Evolutionary conservation across 2,113 vertebrate genomes (phyloP).

Genomic region (Psophia crepitans): DNA sequence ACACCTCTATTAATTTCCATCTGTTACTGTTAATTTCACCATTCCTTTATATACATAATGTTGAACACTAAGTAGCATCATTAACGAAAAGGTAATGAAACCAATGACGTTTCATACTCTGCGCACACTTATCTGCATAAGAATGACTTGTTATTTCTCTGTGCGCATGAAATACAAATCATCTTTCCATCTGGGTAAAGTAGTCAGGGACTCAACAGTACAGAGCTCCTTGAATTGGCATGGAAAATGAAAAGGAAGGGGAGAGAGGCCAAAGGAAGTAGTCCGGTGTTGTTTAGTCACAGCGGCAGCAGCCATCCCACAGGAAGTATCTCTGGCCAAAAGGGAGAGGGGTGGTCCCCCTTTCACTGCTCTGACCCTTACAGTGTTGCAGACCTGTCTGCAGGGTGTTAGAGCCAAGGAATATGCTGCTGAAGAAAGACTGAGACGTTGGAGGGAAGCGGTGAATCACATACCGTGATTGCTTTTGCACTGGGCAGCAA

Average conservation of each 20-base stretch:
- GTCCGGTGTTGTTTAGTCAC: not conserved
- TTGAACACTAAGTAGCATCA: not conserved
- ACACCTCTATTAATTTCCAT: not conserved
- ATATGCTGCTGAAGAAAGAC: not conserved
- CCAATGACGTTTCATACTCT: not conserved
- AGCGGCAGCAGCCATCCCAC: not conserved
- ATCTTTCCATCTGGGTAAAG: conserved; percentile 22
- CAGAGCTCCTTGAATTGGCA: conserved; percentile 19
- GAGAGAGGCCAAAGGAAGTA: conserved; percentile 36
- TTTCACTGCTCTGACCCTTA: not conserved
- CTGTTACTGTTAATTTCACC: not conserved
- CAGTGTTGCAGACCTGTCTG: not conserved
- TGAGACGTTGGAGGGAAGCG: not conserved
- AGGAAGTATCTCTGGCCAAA: conserved; percentile 29
- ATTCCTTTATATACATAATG: not conserved
- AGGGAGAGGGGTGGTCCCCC: not conserved
- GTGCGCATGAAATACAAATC: not conserved
- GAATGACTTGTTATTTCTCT: not conserved
- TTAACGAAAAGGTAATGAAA: not conserved
- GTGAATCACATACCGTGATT: not conserved
- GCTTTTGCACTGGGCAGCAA: not conserved
- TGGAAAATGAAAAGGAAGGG: conserved; percentile 30
- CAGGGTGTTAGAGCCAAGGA: not conserved
- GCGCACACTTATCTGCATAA: not conserved
- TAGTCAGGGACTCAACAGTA: not conserved